Percentiles rank a stretch among this genome's conserved stretches.
phyloP scores from a whole-genome alignment of 1,140 invertebrate genomes.

The Venustaconcha ellipsiformis region DNA sequence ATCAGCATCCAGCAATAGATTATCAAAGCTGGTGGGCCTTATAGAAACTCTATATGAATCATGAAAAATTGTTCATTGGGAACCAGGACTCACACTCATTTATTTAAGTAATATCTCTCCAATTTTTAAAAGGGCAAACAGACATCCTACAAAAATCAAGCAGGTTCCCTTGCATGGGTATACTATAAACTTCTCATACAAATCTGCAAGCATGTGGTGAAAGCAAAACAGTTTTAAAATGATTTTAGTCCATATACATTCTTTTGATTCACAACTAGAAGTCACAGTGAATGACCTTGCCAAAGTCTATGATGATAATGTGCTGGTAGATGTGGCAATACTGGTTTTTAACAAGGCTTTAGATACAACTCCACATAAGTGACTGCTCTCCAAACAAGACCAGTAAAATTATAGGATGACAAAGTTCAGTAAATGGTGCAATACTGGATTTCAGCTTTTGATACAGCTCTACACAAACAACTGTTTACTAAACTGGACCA shows the following conservation, averaged over 20 bases:
- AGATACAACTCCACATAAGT: constrained; percentile 28
- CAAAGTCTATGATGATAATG: constrained; percentile 6
- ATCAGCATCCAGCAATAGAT: not conserved
- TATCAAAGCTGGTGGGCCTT: constrained; percentile 8
- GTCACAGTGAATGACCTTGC: constrained; percentile 18
- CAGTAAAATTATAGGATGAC: too few species aligned
- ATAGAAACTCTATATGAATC: not conserved
- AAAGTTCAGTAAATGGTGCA: too few species aligned
- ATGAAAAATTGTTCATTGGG: constrained; percentile 5
- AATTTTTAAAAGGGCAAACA: constrained; percentile 9
- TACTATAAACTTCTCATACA: constrained; percentile 28
- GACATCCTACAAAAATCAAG: constrained; percentile 6
- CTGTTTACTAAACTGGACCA: not conserved
- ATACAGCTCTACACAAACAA: too few species aligned
- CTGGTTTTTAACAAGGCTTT: constrained; percentile 32
- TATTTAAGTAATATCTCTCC: constrained; percentile 6
- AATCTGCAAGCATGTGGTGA: constrained; percentile 24
- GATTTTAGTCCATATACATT: constrained; percentile 22
- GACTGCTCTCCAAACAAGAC: constrained; percentile 12
- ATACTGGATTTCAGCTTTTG: too few species aligned
- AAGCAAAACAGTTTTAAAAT: constrained; percentile 21
- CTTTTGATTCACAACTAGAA: constrained; percentile 24
- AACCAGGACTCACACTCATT: constrained; percentile 3
- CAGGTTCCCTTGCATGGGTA: constrained; percentile 4
- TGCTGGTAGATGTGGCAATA: constrained; percentile 21